A percentile compares a stretch with the other conserved stretches of the same genome.
These are phyloP conservation scores for Rhyacichthys aspro DNA, from an alignment of 2,797 vertebrate species.

Conservation along the genomic window DNA sequence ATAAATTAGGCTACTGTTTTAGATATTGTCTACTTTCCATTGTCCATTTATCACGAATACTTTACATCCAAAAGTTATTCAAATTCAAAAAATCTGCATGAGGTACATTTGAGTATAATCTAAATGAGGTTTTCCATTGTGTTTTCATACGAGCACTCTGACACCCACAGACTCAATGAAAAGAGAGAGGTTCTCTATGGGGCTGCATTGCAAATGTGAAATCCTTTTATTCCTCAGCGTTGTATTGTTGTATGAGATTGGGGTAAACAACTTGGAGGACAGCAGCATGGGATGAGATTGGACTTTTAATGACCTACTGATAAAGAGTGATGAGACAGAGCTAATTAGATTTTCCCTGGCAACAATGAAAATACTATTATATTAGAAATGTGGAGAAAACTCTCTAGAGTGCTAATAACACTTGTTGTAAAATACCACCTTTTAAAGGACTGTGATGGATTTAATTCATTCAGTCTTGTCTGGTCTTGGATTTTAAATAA, in stretches of 20 bases:
- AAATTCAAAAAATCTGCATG: too few species aligned
- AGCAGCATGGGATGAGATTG: conserved; percentile 26
- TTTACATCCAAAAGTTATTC: too few species aligned
- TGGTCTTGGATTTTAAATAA: too few species aligned
- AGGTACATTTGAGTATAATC: too few species aligned
- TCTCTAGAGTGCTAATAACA: neutral
- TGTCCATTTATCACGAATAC: too few species aligned
- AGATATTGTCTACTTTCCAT: too few species aligned
- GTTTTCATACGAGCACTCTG: too few species aligned
- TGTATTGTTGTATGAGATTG: conserved; percentile 30
- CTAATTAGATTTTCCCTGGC: conserved; percentile 52
- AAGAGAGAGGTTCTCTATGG: neutral
- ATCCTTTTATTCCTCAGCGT: conserved; percentile 22
- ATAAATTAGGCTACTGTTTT: too few species aligned
- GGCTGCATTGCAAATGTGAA: conserved; percentile 35
- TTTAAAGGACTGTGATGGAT: too few species aligned
- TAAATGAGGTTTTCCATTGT: too few species aligned
- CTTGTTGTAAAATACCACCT: too few species aligned
- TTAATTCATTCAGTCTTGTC: too few species aligned
- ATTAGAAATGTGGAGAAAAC: conserved; percentile 9
- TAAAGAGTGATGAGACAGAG: conserved; percentile 37
- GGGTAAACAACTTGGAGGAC: conserved; percentile 39
- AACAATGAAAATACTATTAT: conserved; percentile 15
- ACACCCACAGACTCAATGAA: conserved; percentile 16
- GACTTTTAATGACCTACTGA: conserved; percentile 51